Base-by-base conservation (phyloP, 2,797 vertebrate genomes). In the Columba guinea region DNA sequence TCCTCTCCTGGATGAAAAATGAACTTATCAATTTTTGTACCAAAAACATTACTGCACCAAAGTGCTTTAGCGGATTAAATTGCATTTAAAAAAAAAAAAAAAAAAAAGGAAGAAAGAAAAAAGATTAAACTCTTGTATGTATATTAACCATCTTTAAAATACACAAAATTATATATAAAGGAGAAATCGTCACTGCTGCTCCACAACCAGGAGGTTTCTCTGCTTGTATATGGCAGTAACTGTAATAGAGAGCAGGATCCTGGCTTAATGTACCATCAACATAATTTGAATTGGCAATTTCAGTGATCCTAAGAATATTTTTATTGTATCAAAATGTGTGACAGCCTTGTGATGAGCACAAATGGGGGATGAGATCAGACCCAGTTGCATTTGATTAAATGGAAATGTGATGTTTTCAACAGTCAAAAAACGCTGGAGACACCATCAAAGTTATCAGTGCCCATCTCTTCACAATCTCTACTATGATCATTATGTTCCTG, bases 391-490 rank as follows among this genome's bases (percentile, higher is more conserved):
- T 76, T 83, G 60, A 94, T 80, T 80, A 94, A 95, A 92, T 68
- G 81, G 87, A 95, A 95, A 95, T 90, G 77, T 24, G 74, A 53
- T 94, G 83, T 90, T 93, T 94, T 65, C 81, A 87, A 48, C 89
- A 89, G 84, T 83, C 75, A 93, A 75, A 96, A 91, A 92, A 78
- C 3, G 15, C 89, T 85, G 71, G 81, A 93, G 93, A 89, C 53
- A 69, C 41, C 86, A 93, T 96, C 91, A 95, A 93, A 95, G 86
- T 51, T 87, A 94, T 96, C 95, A 81, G 71, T 48, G 71, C 58
- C 92, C 91, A 93, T 96, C 91, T 93, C 93, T 64, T n/a, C 71
- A 32, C 75, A 94, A 92, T 95, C 94, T 96, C 81, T n/a, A 35
- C 68, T 85, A 30, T 4, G 46, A 96, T 95, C 81, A 58, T 89